These are phyloP conservation scores for Dolichotis patagonum DNA, from an alignment of 2,113 vertebrate species.

Conservation along the genomic window DNA sequence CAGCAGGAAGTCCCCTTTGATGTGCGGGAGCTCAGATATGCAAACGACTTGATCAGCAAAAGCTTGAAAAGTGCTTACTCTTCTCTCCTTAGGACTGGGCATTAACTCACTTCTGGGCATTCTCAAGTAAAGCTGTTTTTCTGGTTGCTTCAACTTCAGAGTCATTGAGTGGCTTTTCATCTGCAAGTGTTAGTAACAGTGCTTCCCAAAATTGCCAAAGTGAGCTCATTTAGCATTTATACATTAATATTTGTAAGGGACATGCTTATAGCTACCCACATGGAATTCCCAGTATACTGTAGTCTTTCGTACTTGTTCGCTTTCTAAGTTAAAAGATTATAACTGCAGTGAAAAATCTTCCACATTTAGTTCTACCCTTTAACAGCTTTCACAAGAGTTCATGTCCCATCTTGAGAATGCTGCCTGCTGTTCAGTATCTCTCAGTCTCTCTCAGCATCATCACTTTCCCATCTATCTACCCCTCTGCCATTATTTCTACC, in stretches of 20 bases:
- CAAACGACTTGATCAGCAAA: constrained; percentile 70
- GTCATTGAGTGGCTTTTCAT: constrained; percentile 48
- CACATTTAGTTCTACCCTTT: background rate
- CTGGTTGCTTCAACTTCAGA: constrained; percentile 58
- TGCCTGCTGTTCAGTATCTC: background rate
- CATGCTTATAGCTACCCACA: background rate
- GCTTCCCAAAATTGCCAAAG: background rate
- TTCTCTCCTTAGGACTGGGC: constrained; percentile 52
- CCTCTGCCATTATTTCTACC: background rate
- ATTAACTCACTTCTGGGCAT: constrained; percentile 62
- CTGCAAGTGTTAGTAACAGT: constrained; percentile 35
- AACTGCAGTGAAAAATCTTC: background rate
- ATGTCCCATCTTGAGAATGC: background rate
- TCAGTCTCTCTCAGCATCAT: background rate
- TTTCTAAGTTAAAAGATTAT: background rate
- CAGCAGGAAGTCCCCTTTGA: constrained; percentile 68
- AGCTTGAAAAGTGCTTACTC: constrained; percentile 66
- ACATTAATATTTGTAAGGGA: constrained; percentile 56
- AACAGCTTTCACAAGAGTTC: background rate
- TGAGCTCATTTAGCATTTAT: background rate
- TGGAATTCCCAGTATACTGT: background rate
- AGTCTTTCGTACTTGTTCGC: background rate
- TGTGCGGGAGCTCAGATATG: constrained; percentile 63
- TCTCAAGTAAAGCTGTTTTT: constrained; percentile 64
- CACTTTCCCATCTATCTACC: background rate